Evolutionary conservation across 2,888 invertebrate species (phyloP).

Genomic region (Monoplex corrugatus): DNA sequence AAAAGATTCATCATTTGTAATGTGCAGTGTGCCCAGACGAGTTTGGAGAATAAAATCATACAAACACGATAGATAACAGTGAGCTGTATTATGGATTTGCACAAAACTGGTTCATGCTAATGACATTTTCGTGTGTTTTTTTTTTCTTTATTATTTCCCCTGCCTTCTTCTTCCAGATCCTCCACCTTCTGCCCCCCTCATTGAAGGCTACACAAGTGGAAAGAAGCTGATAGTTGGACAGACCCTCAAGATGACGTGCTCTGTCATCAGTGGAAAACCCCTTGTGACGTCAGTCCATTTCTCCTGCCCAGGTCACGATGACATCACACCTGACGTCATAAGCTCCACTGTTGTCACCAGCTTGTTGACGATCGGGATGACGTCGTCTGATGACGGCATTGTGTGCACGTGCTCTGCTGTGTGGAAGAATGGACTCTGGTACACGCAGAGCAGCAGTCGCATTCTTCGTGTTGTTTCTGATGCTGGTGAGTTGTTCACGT

Average conservation of each 20-base stretch:
- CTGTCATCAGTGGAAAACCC: background rate
- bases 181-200: background rate
- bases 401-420: background rate
- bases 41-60: too few species aligned
- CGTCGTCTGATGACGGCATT: background rate
- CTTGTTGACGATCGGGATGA: background rate
- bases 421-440: background rate
- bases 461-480: background rate
- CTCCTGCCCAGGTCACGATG: background rate
- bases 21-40: too few species aligned
- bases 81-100: background rate
- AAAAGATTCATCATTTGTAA: too few species aligned
- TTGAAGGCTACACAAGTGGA: background rate
- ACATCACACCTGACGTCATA: background rate
- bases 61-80: background rate
- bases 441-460: background rate
- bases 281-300: background rate
- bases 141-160: constrained; percentile 21
- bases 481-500: background rate
- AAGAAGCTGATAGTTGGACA: background rate
- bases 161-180: background rate
- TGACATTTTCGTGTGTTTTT: constrained; percentile 29
- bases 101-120: too few species aligned
- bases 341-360: background rate
- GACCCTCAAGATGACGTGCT: background rate